Evolutionary conservation across 2,113 vertebrate genomes (phyloP), one percentile per base, ranked within the genome.

Genomic region (Sylvia atricapilla): DNA sequence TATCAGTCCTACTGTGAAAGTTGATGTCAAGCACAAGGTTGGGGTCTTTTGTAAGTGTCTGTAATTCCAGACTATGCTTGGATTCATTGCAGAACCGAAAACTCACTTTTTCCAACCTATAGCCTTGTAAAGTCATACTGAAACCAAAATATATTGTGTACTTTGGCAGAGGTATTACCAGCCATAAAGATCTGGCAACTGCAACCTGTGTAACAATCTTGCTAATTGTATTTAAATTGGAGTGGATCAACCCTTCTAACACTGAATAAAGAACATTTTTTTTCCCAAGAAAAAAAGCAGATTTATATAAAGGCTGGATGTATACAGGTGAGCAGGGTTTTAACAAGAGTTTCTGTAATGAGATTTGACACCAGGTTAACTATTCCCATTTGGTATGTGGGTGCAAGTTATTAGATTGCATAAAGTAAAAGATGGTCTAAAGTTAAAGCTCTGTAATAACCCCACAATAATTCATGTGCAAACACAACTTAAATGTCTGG

Each of bases 131-230:
- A 88, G 50, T 73, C 72, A 49, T 41, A 73, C 28, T 95, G 94
- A 92, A 94, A 95, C 79, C 43, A 88, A 49, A 91, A 96, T 80
- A 73, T 39, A 28, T 21, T 79, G 62, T 90, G 93, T 93, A 93
- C 79, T 90, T 96, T 96, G 92, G 93, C 92, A 93, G 80, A 69
- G 69, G 21, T 20, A 39, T 78, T 73, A 41, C 67, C 63, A 95
- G 62, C 86, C 77, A 69, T 85, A 91, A 95, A 94, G 93, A 95
- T 93, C 91, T 95, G 91, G 91, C 90, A 92, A 81, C 37, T 43
- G 78, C 70, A 87, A 33, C 70, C 56, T 64, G 66, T 15, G 17
- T 79, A 89, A 90, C 62, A 25, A 37, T 90, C 90, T 87, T 67
- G 35, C 56, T 95, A 91, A 96, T 93, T 94, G 74, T 80, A 84